These are phyloP conservation scores for Seriola quinqueradiata DNA, from an alignment of 2,113 vertebrate species.

Conservation along the genomic window DNA sequence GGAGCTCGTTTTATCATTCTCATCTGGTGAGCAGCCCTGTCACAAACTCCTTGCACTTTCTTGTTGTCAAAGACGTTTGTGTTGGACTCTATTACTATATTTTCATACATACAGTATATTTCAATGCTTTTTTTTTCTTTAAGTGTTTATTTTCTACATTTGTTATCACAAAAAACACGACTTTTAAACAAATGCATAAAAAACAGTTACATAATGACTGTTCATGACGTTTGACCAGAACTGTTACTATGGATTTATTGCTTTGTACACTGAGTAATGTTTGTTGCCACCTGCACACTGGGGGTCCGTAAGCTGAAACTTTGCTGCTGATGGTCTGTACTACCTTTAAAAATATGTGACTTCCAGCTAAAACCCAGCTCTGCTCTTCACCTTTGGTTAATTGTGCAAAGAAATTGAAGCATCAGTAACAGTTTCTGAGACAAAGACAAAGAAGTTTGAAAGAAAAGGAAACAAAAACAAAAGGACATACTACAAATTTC, in stretches of 20 bases:
- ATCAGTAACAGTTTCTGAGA: slow-evolving; percentile 83
- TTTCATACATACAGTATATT: slow-evolving; percentile 69
- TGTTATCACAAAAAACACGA: slow-evolving; percentile 85
- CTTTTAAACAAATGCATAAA: slow-evolving; percentile 75
- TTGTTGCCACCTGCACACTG: slow-evolving; percentile 57
- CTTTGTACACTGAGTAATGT: slow-evolving; percentile 95
- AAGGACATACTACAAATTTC: slow-evolving; percentile 58
- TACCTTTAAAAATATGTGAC: slow-evolving; percentile 34
- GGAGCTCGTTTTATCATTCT: slow-evolving; percentile 84
- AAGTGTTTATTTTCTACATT: slow-evolving; percentile 82
- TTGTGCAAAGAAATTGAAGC: slow-evolving; percentile 85
- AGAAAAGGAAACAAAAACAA: slow-evolving; percentile 33
- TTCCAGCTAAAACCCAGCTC: slow-evolving; percentile 66
- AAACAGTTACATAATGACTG: slow-evolving; percentile 87
- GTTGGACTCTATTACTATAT: slow-evolving; percentile 83
- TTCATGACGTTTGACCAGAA: slow-evolving; percentile 77
- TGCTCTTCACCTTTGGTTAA: slow-evolving; percentile 83
- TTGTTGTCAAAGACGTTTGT: slow-evolving; percentile 71
- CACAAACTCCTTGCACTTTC: slow-evolving; percentile 74
- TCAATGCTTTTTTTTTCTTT: slow-evolving; percentile 80
- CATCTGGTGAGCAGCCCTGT: slow-evolving; percentile 86
- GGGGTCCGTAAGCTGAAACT: slow-evolving; percentile 29
- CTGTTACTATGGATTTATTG: slow-evolving; percentile 93
- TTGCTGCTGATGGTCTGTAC: slow-evolving; percentile 46
- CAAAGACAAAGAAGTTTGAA: slow-evolving; percentile 62